Conservation (phyloP, 2,113 vertebrate species). For the Phrynosoma blainvillii region DNA sequence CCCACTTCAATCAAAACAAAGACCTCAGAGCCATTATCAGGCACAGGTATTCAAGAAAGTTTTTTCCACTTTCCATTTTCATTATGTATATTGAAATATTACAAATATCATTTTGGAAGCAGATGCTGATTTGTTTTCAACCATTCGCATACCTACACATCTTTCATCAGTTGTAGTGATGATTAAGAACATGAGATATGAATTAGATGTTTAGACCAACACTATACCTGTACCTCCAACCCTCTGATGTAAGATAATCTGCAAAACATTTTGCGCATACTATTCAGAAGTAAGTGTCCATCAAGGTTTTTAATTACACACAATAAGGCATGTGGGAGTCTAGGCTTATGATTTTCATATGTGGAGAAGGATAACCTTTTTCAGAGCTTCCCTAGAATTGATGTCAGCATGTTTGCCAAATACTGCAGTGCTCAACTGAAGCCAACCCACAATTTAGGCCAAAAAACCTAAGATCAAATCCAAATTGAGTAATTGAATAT, state of each 20-base stretch:
- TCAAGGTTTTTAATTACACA: too few species aligned
- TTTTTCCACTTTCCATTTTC: neutral
- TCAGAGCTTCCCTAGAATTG: too few species aligned
- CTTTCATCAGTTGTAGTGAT: neutral
- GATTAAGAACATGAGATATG: neutral
- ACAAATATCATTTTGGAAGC: neutral
- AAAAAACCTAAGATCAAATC: too few species aligned
- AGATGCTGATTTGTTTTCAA: neutral
- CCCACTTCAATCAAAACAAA: neutral
- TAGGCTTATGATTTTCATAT: too few species aligned
- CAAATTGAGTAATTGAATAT: too few species aligned
- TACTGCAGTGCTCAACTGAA: too few species aligned
- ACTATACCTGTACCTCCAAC: neutral
- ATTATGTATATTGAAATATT: neutral
- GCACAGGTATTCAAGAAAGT: neutral
- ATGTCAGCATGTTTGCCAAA: too few species aligned
- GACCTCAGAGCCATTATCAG: rapidly evolving
- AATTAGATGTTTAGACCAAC: neutral
- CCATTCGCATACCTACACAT: neutral
- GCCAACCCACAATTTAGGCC: too few species aligned
- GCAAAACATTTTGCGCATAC: too few species aligned
- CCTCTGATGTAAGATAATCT: neutral
- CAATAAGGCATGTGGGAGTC: too few species aligned
- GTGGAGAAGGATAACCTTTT: too few species aligned
- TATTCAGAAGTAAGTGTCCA: too few species aligned